phyloP scores from a whole-genome alignment of 2,888 invertebrate species.

The Drosophila algonquin region DNA sequence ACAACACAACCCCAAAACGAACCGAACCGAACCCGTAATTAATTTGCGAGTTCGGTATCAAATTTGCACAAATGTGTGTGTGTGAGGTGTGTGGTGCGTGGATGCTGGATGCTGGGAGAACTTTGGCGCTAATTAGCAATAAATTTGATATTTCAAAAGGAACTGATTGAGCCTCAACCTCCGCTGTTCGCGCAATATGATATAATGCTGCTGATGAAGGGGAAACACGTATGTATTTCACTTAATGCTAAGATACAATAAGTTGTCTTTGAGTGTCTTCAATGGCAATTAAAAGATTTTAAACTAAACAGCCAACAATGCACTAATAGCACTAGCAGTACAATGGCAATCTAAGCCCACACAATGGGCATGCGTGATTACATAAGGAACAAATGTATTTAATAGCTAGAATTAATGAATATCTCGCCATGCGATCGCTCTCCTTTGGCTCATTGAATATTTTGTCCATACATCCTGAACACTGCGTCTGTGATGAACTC shows the following conservation, averaged over 20 bases:
- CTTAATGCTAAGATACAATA: neutral
- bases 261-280: neutral
- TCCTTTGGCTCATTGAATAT: neutral
- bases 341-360: too few species aligned
- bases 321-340: too few species aligned
- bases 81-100: constrained; percentile 8
- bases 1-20: constrained; percentile 59
- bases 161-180: constrained; percentile 42
- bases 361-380: too few species aligned
- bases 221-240: constrained; percentile 15
- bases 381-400: too few species aligned
- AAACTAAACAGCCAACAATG: neutral
- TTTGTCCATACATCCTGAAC: neutral
- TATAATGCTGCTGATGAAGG: constrained; percentile 46
- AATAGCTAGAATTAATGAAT: neutral
- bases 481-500: neutral
- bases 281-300: neutral
- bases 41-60: constrained; percentile 73
- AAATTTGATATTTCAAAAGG: constrained; percentile 64
- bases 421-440: neutral
- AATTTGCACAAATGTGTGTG: constrained; percentile 64
- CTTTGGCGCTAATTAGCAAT: constrained; percentile 71
- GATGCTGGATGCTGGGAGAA: constrained; percentile 7
- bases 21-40: constrained; percentile 73
- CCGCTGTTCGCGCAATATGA: constrained; percentile 37